Evolutionary conservation across 1,140 invertebrate species (phyloP), one percentile per base, ranked within the genome.

Genomic region (Temnothorax longispinosus): DNA sequence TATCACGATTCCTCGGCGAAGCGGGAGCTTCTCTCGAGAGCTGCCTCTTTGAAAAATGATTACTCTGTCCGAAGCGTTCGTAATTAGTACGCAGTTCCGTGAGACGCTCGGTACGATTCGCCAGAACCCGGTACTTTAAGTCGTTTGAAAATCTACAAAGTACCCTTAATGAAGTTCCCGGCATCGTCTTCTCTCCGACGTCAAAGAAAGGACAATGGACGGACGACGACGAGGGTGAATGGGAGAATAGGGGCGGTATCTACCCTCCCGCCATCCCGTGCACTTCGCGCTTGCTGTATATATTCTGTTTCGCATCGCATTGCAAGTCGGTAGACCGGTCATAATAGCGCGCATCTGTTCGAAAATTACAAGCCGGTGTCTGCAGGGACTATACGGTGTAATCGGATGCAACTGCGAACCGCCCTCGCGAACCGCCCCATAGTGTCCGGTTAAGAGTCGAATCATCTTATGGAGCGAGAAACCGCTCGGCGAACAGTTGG

Each of bases 371-470:
- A 74, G 67, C 74, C 67, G 69, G 27, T 80, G 38, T 41, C 72
- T 58, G 58, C 32, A 60, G 47, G 35, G 35, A 76, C 27, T 38
- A 27, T 27, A 35, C 38, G 11, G 32, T 77, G 21, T 52, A 65
- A 21, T 56, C 50, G 74, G 67, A 80, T 72, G n/a, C 60, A 78
- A 86, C 52, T 64, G 74, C 58, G 50, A 44, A 56, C 69, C 38
- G n/a, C 3, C 10, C 21, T 56, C 44, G 56, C 62, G 74, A 89
- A 89, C 87, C 35, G 3, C 27, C 13, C 54, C 71, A 64, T 41
- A 87, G 74, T 81, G 84, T 89, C 84, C 71, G 21, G 88, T 78
- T 87, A 89, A 89, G 69, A 58, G 74, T 65, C 71, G 60, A 27
- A 27, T 27, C 69, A 35, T 64, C 62, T 54, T 72, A 56, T 47